These are phyloP conservation scores for Actinemys pallida DNA, from an alignment of 2,113 vertebrate genomes.

Conservation along the genomic window DNA sequence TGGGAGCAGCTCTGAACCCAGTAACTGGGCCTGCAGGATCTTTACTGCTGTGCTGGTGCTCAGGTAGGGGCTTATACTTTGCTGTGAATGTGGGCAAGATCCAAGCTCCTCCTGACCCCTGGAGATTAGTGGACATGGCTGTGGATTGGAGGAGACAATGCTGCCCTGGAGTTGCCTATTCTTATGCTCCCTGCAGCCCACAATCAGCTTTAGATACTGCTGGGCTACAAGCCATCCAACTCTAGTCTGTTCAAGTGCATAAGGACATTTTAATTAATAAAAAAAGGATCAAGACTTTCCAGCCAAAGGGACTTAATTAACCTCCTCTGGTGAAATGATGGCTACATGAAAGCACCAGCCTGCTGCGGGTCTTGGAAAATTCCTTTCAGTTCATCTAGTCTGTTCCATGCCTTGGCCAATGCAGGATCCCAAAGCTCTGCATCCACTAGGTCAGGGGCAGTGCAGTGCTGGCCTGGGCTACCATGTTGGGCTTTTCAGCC, in stretches of 20 bases:
- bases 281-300: slow-evolving; percentile 4
- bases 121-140: neutral
- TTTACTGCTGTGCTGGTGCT: neutral
- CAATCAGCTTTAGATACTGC: neutral
- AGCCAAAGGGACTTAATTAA: slow-evolving; percentile 9
- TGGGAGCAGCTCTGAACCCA: neutral
- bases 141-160: neutral
- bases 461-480: neutral
- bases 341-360: neutral
- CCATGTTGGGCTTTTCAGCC: neutral
- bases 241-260: neutral
- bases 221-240: neutral
- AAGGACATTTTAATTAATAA: slow-evolving; percentile 2
- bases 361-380: slow-evolving; percentile 7
- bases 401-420: neutral
- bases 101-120: neutral
- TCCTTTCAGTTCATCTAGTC: neutral
- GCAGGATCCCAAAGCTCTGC: neutral
- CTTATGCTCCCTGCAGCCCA: neutral
- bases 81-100: neutral
- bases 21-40: neutral
- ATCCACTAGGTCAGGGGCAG: neutral
- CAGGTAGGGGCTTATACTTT: neutral
- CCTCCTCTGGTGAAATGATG: neutral
- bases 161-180: neutral